phyloP scores from a whole-genome alignment of 2,797 vertebrate species.

The Pipistrellus kuhlii region DNA sequence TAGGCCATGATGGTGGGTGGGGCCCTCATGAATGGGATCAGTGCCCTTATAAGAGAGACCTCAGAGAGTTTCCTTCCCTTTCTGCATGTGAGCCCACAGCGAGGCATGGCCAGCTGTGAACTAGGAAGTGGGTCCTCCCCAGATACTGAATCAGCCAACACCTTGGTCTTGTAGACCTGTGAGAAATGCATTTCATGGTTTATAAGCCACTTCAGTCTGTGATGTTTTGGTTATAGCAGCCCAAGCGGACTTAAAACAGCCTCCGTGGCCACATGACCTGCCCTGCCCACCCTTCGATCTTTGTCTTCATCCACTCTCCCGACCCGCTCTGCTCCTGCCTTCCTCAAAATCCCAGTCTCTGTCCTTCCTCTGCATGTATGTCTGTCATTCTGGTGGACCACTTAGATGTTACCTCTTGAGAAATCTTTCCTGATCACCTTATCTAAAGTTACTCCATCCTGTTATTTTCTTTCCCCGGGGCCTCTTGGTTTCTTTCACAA shows the following conservation, averaged over 20 bases:
- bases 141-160: not conserved
- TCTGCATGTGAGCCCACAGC: not conserved
- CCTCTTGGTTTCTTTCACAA: not conserved
- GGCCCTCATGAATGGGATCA: not conserved
- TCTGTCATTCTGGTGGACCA: not conserved
- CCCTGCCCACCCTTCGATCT: not conserved
- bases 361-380: not conserved
- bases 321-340: not conserved
- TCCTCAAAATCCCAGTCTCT: not conserved
- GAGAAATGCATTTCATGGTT: not conserved
- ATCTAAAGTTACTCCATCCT: not conserved
- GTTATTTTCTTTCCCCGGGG: not conserved
- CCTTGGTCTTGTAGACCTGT: not conserved
- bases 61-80: too few species aligned
- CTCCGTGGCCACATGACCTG: fast-evolving
- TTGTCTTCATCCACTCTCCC: not conserved
- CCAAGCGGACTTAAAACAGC: not conserved
- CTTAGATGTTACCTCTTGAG: not conserved
- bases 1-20: not conserved
- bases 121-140: not conserved
- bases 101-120: not conserved
- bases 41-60: not conserved
- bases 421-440: not conserved
- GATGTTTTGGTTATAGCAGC: not conserved
- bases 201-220: not conserved